Percentiles rank a stretch among this genome's conserved stretches.
Evolutionary conservation across 2,888 invertebrate species (phyloP).

Genomic region (Mycalesis mineus): DNA sequence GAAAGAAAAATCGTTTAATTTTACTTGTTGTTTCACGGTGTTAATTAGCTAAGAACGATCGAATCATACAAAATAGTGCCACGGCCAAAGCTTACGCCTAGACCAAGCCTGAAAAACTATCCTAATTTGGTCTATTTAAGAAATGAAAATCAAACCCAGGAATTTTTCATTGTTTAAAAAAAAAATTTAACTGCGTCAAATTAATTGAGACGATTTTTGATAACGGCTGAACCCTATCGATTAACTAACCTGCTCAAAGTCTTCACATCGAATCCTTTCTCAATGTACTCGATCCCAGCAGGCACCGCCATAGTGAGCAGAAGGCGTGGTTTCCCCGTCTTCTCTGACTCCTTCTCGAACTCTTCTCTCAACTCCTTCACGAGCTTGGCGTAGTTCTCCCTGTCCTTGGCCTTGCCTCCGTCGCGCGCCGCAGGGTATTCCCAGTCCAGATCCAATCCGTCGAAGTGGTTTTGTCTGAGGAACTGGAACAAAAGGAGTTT

Average conservation of each 20-base stretch:
- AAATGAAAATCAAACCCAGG: too few relatives aligned
- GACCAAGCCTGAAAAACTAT: too few relatives aligned
- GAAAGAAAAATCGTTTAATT: too few relatives aligned
- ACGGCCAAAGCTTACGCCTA: too few relatives aligned
- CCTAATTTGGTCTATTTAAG: too few relatives aligned
- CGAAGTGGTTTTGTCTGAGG: constrained; percentile 93
- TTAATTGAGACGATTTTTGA: too few relatives aligned
- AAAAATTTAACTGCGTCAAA: too few relatives aligned
- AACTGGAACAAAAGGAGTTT: constrained; percentile 62
- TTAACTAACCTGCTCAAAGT: constrained; percentile 89
- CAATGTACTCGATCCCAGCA: constrained; percentile 94
- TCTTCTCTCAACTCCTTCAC: constrained; percentile 93
- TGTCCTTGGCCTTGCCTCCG: constrained; percentile 88
- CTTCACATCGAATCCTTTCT: constrained; percentile 94
- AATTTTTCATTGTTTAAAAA: too few relatives aligned
- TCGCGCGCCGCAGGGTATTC: constrained; percentile 91
- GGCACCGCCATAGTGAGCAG: constrained; percentile 96
- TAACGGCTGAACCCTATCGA: too few relatives aligned
- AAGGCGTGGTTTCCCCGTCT: constrained; percentile 87
- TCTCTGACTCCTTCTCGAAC: constrained; percentile 90
- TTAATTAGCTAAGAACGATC: too few relatives aligned
- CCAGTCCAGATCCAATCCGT: constrained; percentile 96
- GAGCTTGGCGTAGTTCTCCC: constrained; percentile 91
- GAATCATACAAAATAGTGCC: too few relatives aligned
- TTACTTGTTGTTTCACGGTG: too few relatives aligned